Base-by-base conservation (phyloP, 1,140 invertebrate species). In the Arctopsyche grandis region DNA sequence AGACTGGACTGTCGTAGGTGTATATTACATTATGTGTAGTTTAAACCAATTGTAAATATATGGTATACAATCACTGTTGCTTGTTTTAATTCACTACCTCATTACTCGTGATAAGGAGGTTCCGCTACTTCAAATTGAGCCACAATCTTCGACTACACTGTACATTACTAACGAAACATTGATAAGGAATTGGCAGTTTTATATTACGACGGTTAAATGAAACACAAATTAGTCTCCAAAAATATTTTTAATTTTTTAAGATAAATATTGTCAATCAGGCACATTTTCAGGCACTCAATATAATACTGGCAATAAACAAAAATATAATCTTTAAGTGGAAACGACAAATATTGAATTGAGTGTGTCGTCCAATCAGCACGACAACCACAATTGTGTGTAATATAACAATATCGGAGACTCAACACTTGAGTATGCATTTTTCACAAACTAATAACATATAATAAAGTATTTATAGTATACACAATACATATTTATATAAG, bases 221-320 rank as follows among this genome's bases (percentile, higher is more conserved):
- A 46, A 16, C 7, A 26, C 5, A 38, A 38, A 44, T 43, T 16
- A 58, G 78, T 77, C 69, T 81, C 78, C 78, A 81, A 79, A 81
- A 79, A 81, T 81, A 79, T 79, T 79, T 79, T 70, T 22, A 69
- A 43, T 48, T 77, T 79, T 29, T 78, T 66, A 66, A 12, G 12
- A 26, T 22, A 66, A 66, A 43, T 52, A 77, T 43, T 66, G 26
- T 76, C 48, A 29, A 29, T 77, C 76, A 82, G 81, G 81, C 81
- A 82, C 81, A 52, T 80, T 52, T 75, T 79, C 79, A 82, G 81
- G 81, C 81, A 82, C 81, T 82, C 75, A 44, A 81, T 77, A 79
- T 16, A 43, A 44, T 77, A 80, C 58, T 71, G 70, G 79, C 52
- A 78, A 75, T 24, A 69, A 75, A 71, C 52, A 76, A 76, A 71